Evolutionary conservation across 2,797 vertebrate species (phyloP), one percentile per base, ranked within the genome.

Genomic region (Hydrolagus colliei): DNA sequence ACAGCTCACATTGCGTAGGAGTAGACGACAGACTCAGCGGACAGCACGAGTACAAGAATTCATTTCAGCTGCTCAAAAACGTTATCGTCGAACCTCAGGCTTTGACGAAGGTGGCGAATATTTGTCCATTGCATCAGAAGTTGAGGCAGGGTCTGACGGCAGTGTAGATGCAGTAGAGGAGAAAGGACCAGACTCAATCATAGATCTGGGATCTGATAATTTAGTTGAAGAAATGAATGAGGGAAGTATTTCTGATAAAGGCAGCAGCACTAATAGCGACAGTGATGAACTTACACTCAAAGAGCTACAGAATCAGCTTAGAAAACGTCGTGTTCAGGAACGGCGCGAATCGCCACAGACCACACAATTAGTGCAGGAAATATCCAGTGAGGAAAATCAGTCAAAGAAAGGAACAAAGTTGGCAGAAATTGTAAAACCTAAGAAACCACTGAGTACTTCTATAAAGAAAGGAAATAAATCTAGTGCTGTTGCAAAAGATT

Each of bases 11-110:
- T 87, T 94, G 11, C 93, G 96, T 2, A 94, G 93, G 72, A 93
- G 91, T 0, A 90, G 92, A 4, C 92, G 96, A 22, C 94, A 94
- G 87, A 88, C 89, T 0, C 95, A 94, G 86, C 95, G 97, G 4
- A 98, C 98, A 0, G 97, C 98, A 90, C 94, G 98, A 74, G 95
- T 98, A 6, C 97, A 99, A 78, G 98, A 99, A 89, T 99, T 99
- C 88, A 95, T 99, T 12, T 96, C 95, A 2, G 90, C 94, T 0
- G 91, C 93, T 12, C 72, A 86, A 22, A 95, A 92, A 86, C 90
- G 93, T 41, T 84, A 88, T 41, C 89, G 87, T 35, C 65, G 65
- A 71, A 71, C 71, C 63, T 11, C 79, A 10, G 79, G 27, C 32
- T 35, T 84, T 35, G 79, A 84, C 11, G 75, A 77, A 20, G 32